A percentile compares a stretch with the other conserved stretches of the same genome.
Evolutionary conservation across 2,797 vertebrate species (phyloP).

Genomic region (Leptoclinus maculatus): DNA sequence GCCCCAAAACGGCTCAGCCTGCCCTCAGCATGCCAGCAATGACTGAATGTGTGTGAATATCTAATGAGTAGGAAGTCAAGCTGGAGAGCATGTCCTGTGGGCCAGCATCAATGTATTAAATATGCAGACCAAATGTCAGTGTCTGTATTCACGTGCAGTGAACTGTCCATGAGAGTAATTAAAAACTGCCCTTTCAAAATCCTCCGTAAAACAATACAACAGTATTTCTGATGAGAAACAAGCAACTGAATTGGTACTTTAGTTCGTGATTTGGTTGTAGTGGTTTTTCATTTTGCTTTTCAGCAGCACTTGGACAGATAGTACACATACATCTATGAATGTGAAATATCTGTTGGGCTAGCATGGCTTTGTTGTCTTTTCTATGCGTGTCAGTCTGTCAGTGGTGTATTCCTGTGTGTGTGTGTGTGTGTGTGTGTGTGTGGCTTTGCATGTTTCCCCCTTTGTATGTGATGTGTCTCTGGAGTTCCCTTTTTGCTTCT

Average conservation of each 20-base stretch:
- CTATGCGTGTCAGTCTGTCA: neutral
- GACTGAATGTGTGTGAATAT: conserved; percentile 53
- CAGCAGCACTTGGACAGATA: neutral
- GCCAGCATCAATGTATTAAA: conserved; percentile 30
- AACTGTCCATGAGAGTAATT: neutral
- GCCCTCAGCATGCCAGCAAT: conserved; percentile 11
- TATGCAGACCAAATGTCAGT: conserved; percentile 44
- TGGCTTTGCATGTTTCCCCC: conserved; percentile 23
- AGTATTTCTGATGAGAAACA: neutral
- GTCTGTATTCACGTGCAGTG: conserved; percentile 41
- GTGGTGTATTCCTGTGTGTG: conserved; percentile 3
- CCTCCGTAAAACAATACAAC: neutral
- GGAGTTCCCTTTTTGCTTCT: conserved; percentile 13
- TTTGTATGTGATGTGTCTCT: conserved; percentile 18
- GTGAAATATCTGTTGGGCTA: neutral
- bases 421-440: conserved; percentile 3
- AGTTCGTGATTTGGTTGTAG: neutral
- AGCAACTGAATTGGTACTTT: neutral
- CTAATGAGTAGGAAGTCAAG: conserved; percentile 44
- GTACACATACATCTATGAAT: neutral
- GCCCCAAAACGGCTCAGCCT: conserved; percentile 17
- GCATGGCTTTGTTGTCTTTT: conserved; percentile 4
- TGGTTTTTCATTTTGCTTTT: neutral
- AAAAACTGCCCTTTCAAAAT: neutral
- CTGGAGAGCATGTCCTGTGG: conserved; percentile 32